These are phyloP conservation scores for Montifringilla adamsi DNA, from an alignment of 2,113 vertebrate species.

Conservation along the genomic window DNA sequence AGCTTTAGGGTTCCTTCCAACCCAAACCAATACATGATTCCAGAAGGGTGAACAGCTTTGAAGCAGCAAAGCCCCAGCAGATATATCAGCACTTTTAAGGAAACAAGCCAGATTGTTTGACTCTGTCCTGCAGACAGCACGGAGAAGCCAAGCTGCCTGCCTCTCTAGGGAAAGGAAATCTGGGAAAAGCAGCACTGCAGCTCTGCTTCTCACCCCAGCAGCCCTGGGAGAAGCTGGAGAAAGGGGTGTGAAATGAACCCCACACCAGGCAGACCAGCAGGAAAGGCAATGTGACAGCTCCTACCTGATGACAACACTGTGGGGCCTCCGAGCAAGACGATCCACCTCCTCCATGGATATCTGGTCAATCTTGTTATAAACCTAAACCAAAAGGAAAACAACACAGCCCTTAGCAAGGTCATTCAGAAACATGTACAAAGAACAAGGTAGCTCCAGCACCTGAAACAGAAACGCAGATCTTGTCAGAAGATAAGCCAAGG, in stretches of 20 bases:
- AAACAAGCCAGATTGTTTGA: neutral
- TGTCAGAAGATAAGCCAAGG: neutral
- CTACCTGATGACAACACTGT: constrained; percentile 96
- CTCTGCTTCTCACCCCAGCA: neutral
- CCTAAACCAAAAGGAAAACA: constrained; percentile 71
- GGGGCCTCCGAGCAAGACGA: constrained; percentile 84
- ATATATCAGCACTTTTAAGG: neutral
- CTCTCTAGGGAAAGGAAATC: neutral
- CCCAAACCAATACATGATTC: neutral
- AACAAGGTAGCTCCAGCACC: neutral
- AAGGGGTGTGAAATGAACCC: neutral
- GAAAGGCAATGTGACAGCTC: neutral
- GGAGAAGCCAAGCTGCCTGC: neutral
- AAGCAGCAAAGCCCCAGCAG: neutral
- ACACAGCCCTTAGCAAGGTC: neutral
- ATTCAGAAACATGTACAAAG: neutral
- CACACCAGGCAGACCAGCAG: neutral
- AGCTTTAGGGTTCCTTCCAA: neutral
- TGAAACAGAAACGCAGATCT: neutral
- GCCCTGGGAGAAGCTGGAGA: neutral
- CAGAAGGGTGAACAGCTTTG: neutral
- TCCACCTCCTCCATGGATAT: constrained; percentile 98
- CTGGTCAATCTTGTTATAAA: constrained; percentile 99
- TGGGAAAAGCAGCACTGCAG: neutral
- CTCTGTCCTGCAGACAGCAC: neutral